These are phyloP conservation scores for Spisula subtruncata DNA, from an alignment of 2,888 invertebrate genomes.

Conservation along the genomic window DNA sequence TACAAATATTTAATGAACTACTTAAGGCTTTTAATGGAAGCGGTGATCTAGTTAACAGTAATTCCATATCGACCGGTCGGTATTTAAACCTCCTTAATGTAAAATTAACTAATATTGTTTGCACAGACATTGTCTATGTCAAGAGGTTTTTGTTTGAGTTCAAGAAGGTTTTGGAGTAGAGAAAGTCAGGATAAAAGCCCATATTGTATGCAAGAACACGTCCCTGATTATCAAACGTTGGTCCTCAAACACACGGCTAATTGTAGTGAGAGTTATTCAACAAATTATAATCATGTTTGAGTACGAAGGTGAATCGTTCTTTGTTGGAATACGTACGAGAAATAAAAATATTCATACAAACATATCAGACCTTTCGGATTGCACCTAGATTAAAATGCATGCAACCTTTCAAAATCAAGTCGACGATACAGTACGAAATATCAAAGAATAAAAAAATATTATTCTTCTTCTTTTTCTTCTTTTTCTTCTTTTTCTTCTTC, in stretches of 20 bases:
- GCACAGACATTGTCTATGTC: background rate
- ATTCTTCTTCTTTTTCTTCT: too few species aligned
- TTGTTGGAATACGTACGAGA: too few species aligned
- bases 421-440: too few species aligned
- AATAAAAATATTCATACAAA: too few species aligned
- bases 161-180: conserved; percentile 1
- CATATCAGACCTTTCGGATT: too few species aligned
- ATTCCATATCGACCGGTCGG: background rate
- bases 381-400: too few species aligned
- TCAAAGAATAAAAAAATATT: too few species aligned
- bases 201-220: background rate
- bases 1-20: conserved; percentile 19
- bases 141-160: background rate
- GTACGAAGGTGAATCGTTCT: too few species aligned
- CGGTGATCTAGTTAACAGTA: background rate
- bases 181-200: background rate
- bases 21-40: background rate
- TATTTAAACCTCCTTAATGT: background rate
- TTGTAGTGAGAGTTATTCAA: background rate
- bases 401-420: too few species aligned
- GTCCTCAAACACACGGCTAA: background rate
- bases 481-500: too few species aligned
- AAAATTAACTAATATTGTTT: conserved; percentile 9
- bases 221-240: background rate
- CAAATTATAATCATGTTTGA: background rate